Base-by-base conservation (phyloP, 2,888 invertebrate genomes). In the Heliconius sara region DNA sequence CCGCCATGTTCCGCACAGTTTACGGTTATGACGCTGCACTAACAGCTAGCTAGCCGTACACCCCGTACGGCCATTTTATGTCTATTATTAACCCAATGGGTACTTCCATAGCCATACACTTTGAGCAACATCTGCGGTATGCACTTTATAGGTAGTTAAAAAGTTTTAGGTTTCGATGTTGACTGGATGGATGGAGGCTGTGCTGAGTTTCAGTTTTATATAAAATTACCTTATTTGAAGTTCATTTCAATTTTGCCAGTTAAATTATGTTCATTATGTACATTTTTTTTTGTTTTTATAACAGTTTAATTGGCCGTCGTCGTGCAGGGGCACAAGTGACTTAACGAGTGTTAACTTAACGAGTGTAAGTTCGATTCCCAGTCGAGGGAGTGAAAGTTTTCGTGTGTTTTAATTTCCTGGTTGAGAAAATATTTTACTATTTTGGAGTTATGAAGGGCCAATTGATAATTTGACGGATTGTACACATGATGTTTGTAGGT, bases 1-100 rank as follows among this genome's bases (percentile, higher is more conserved):
- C 82, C 75, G 80, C 76, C 81, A 68, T 79, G 83, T 81, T 82
- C 78, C 75, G 80, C 81, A 77, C 80, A 84, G 77, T 85, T 85
- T 85, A 85, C 81, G 83, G 86, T 91, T 90, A 91, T 90, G 87
- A 87, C 88, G 84, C 85, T 87, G 87, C 89, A 89, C 88, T 90
- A 88, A 89, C 88, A 86, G 87, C 86, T 87, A 86, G 85, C 85
- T 83, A 81, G 84, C 85, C 86, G 85, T 85, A 82, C 83, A 85
- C 86, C 84, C 85, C 86, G 85, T 85, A 82, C 83, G 85, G 86
- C 84, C 85, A 87, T 84, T 89, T 89, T 88, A 89, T 89, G 87
- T 87, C 85, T 84, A 88, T 88, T 87, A 90, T 89, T 88, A 79
- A 87, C 85, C 84, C 85, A 83, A 85, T 86, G 86, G 86, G 80